Evolutionary conservation across 1,140 invertebrate species (phyloP).

Genomic region (Asobara japonica): DNA sequence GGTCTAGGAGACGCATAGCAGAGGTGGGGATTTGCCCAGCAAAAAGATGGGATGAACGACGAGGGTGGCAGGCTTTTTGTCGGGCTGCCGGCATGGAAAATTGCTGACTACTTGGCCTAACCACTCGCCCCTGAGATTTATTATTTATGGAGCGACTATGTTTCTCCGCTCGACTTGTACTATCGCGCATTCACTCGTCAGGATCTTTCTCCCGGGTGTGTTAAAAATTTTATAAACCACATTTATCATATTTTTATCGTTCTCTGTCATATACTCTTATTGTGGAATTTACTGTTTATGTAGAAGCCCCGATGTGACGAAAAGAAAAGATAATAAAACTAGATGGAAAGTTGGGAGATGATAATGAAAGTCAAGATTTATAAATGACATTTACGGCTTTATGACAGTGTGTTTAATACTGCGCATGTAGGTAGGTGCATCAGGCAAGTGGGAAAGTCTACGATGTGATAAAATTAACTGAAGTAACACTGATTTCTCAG

Average conservation of each 20-base stretch:
- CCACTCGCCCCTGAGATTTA: constrained; percentile 32
- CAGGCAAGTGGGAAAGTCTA: too few species aligned
- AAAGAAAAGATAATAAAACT: not conserved
- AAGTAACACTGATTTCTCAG: too few species aligned
- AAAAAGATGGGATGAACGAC: constrained; percentile 19
- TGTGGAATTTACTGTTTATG: not conserved
- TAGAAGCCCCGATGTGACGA: not conserved
- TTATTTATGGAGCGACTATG: constrained; percentile 29
- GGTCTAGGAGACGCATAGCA: too few species aligned
- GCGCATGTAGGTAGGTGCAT: too few species aligned
- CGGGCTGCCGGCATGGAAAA: constrained; percentile 30
- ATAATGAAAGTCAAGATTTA: too few species aligned
- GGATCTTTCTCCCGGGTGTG: not conserved
- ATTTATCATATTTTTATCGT: not conserved
- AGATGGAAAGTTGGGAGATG: not conserved
- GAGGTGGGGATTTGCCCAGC: too few species aligned
- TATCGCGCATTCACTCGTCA: not conserved
- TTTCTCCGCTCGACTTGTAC: constrained; percentile 13
- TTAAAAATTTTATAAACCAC: constrained; percentile 8
- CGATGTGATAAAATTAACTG: too few species aligned
- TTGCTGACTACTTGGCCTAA: constrained; percentile 35
- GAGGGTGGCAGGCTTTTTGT: constrained; percentile 31
- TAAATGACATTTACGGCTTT: too few species aligned
- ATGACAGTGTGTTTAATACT: too few species aligned
- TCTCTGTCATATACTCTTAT: not conserved